These are phyloP conservation scores for Bolborhynchus lineola DNA, from an alignment of 2,113 vertebrate genomes.

Conservation along the genomic window DNA sequence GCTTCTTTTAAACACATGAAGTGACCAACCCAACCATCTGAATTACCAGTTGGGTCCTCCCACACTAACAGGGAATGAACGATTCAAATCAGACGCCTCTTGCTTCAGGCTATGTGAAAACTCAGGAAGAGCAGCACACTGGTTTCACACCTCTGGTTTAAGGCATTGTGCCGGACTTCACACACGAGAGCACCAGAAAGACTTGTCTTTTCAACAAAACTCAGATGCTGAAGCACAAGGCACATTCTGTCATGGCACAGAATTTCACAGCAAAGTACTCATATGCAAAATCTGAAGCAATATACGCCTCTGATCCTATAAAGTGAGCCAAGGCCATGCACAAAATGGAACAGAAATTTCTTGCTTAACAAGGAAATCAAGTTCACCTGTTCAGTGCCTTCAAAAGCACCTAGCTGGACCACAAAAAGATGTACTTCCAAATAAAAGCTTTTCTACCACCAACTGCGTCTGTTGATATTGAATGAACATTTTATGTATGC, in stretches of 20 bases:
- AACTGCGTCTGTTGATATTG: neutral
- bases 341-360: neutral
- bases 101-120: slow-evolving; percentile 23
- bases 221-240: neutral
- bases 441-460: neutral
- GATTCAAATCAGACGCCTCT: neutral
- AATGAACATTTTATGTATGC: neutral
- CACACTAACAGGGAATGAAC: neutral
- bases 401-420: neutral
- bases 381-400: neutral
- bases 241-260: neutral
- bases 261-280: neutral
- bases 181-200: neutral
- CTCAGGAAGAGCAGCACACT: neutral
- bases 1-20: neutral
- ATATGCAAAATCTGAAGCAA: neutral
- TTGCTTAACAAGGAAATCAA: neutral
- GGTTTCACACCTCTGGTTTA: slow-evolving; percentile 4
- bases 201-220: neutral
- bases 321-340: neutral
- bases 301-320: neutral
- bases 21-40: neutral
- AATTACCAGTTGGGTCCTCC: neutral
- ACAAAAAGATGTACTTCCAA: neutral
- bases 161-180: neutral